Percentiles rank a stretch among this genome's conserved stretches.
Evolutionary conservation across 2,797 vertebrate species (phyloP).

Genomic region (Atherinosoma microstoma): DNA sequence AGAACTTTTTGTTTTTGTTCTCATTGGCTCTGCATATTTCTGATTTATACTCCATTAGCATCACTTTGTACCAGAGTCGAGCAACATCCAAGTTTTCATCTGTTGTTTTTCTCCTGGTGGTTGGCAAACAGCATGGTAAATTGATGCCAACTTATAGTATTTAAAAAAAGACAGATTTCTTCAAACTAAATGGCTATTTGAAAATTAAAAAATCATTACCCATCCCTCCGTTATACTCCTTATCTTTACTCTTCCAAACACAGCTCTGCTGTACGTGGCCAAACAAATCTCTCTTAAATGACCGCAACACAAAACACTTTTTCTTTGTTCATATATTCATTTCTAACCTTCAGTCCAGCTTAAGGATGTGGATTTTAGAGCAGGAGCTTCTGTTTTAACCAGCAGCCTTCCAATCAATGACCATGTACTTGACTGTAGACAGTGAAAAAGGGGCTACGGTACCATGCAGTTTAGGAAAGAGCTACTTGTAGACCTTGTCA

Average conservation of each 20-base stretch:
- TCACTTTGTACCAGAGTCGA: too few relatives aligned
- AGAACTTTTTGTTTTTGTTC: too few relatives aligned
- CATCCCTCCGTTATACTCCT: not conserved
- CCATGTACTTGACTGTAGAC: not conserved
- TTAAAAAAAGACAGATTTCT: too few relatives aligned
- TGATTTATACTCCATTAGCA: too few relatives aligned
- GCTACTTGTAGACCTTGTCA: not conserved
- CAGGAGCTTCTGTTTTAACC: not conserved
- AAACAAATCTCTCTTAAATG: not conserved
- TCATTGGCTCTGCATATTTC: too few relatives aligned
- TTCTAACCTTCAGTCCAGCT: not conserved
- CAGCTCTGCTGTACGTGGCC: not conserved
- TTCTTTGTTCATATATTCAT: not conserved
- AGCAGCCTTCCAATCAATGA: not conserved
- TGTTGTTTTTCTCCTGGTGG: too few relatives aligned
- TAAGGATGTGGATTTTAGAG: not conserved
- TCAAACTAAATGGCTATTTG: too few relatives aligned
- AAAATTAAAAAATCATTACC: too few relatives aligned
- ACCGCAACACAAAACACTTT: not conserved
- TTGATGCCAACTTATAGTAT: too few relatives aligned
- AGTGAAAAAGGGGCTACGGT: not conserved
- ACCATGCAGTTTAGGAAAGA: not conserved
- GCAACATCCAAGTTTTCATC: too few relatives aligned
- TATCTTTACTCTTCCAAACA: not conserved
- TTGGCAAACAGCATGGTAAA: too few relatives aligned